phyloP scores from a whole-genome alignment of 2,797 vertebrate genomes.

The Linurgus olivaceus region DNA sequence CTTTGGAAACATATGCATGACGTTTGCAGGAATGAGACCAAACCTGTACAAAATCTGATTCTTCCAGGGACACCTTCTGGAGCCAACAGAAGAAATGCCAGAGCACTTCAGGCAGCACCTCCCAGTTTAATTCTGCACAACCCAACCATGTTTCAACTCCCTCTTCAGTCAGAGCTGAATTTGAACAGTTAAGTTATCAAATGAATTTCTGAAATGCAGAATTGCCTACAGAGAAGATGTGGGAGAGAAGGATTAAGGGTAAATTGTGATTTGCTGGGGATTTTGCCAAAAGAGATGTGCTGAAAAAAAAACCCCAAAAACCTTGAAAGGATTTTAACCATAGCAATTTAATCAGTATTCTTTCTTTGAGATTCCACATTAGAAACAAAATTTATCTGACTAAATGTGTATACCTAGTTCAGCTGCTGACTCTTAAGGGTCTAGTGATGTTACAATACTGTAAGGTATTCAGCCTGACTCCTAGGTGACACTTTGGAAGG shows the following conservation, averaged over 20 bases:
- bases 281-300: background rate
- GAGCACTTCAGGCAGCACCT: background rate
- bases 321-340: background rate
- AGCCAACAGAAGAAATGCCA: background rate
- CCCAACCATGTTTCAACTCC: background rate
- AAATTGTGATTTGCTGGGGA: background rate
- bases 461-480: background rate
- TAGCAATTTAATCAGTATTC: background rate
- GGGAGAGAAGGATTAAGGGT: background rate
- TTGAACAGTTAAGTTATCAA: background rate
- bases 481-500: background rate
- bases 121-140: background rate
- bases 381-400: background rate
- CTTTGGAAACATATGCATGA: background rate
- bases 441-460: rapidly evolving
- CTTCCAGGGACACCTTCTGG: background rate
- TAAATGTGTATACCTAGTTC: background rate
- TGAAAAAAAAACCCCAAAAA: background rate
- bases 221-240: rapidly evolving
- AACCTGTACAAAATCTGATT: background rate
- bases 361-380: background rate
- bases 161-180: background rate
- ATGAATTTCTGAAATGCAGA: background rate
- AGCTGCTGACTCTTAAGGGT: rapidly evolving
- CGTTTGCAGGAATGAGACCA: background rate